Conservation (phyloP, 2,113 vertebrate species). For the Actinemys pallida region DNA sequence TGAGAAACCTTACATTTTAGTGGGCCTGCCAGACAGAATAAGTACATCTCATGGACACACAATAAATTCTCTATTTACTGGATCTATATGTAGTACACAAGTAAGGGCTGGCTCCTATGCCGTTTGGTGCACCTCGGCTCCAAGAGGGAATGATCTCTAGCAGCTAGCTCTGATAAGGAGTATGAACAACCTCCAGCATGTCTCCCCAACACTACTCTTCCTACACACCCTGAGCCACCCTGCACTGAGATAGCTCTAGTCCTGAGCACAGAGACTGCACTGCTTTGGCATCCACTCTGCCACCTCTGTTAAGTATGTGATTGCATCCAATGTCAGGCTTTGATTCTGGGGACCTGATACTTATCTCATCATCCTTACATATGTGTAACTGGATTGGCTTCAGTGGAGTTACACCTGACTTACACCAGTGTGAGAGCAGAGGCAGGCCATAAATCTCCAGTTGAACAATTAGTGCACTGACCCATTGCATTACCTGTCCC, state of each 20-base stretch:
- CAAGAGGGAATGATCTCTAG: background rate
- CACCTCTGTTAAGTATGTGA: accelerated
- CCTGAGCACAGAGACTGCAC: background rate
- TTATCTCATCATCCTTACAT: background rate
- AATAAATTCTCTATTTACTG: background rate
- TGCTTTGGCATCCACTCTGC: accelerated
- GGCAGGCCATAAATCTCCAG: accelerated
- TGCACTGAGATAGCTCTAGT: accelerated
- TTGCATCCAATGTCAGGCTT: background rate
- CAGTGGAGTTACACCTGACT: accelerated
- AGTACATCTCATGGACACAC: accelerated
- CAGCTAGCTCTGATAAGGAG: accelerated
- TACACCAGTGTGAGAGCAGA: background rate
- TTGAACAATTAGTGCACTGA: background rate
- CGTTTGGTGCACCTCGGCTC: accelerated
- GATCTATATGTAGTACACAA: accelerated
- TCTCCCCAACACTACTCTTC: accelerated
- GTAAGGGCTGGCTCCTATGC: background rate
- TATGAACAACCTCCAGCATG: accelerated
- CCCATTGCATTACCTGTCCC: background rate
- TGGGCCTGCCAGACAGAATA: no score
- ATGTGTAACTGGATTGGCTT: accelerated
- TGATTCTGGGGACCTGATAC: background rate
- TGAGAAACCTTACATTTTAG: background rate
- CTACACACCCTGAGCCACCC: background rate